These are phyloP conservation scores for Caenorhabditis inopinata DNA, from an alignment of 1,140 invertebrate genomes.

Conservation along the genomic window DNA sequence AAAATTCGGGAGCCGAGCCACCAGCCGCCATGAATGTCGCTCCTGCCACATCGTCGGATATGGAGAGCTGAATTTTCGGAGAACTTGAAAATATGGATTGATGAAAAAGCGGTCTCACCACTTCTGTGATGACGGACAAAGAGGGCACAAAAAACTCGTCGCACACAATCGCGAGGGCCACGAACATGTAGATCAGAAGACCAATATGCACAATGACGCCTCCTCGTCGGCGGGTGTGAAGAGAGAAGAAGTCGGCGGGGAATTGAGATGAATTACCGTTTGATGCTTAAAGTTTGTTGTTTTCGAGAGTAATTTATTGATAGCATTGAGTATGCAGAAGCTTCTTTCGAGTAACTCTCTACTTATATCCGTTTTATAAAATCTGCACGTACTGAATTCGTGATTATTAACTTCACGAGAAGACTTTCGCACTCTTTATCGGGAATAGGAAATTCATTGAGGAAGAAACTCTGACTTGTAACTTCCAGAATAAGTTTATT, in stretches of 20 bases:
- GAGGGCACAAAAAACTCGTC: conserved; percentile 75
- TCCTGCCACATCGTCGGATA: conserved; percentile 83
- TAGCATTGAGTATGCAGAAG: too few relatives aligned
- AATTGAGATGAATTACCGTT: conserved; percentile 60
- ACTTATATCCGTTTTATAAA: neutral
- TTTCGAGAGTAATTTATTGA: too few relatives aligned
- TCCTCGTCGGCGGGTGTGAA: conserved; percentile 65
- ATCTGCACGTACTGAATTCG: neutral
- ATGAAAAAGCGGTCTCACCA: too few relatives aligned
- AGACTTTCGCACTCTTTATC: neutral
- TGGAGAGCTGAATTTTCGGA: conserved; percentile 72
- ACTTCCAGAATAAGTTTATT: too few relatives aligned
- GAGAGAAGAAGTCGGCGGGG: conserved; percentile 67
- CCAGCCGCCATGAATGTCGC: conserved; percentile 89
- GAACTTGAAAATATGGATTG: too few relatives aligned
- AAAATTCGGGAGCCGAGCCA: conserved; percentile 82
- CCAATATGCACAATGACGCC: conserved; percentile 68
- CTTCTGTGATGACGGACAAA: conserved; percentile 89
- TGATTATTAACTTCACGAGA: neutral
- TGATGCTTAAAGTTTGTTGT: too few relatives aligned
- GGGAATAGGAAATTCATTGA: neutral
- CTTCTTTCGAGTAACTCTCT: too few relatives aligned
- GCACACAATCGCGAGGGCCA: conserved; percentile 70
- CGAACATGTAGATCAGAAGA: conserved; percentile 69
- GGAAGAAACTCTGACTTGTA: too few relatives aligned